Evolutionary conservation across 2,797 vertebrate genomes (phyloP).

Genomic region (Oryzias dopingdopingensis): DNA sequence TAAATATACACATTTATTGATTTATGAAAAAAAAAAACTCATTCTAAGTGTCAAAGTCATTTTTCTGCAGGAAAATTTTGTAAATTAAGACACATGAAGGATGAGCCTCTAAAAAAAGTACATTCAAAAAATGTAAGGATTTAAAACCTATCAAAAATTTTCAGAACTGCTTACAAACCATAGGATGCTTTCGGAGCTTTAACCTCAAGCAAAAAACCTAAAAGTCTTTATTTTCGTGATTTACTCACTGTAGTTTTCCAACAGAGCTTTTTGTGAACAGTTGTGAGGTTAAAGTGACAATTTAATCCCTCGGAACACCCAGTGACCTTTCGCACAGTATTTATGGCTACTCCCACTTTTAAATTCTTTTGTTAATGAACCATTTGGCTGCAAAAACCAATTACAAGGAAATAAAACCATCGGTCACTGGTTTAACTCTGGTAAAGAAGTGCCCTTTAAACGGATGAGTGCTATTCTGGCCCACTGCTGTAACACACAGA

Average conservation of each 20-base stretch:
- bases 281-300: slow-evolving; percentile 21
- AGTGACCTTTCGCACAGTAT: slow-evolving; percentile 46
- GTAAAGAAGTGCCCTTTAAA: slow-evolving; percentile 52
- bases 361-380: slow-evolving; percentile 60
- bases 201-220: not conserved
- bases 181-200: not conserved
- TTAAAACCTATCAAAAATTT: not conserved
- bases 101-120: not conserved
- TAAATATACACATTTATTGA: not conserved
- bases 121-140: not conserved
- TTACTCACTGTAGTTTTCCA: slow-evolving; percentile 13
- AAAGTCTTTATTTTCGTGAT: not conserved
- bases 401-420: slow-evolving; percentile 54
- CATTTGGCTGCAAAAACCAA: slow-evolving; percentile 49
- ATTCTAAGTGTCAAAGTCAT: not conserved
- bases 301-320: slow-evolving; percentile 14
- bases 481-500: slow-evolving; percentile 19
- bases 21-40: not conserved
- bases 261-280: slow-evolving; percentile 19
- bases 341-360: slow-evolving; percentile 47
- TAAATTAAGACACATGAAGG: not conserved
- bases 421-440: slow-evolving; percentile 44
- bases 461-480: slow-evolving; percentile 18
- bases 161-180: not conserved
- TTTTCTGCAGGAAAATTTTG: slow-evolving; percentile 2